Conservation (phyloP, 2,888 invertebrate species). For the Gnatocerus cornutus region DNA sequence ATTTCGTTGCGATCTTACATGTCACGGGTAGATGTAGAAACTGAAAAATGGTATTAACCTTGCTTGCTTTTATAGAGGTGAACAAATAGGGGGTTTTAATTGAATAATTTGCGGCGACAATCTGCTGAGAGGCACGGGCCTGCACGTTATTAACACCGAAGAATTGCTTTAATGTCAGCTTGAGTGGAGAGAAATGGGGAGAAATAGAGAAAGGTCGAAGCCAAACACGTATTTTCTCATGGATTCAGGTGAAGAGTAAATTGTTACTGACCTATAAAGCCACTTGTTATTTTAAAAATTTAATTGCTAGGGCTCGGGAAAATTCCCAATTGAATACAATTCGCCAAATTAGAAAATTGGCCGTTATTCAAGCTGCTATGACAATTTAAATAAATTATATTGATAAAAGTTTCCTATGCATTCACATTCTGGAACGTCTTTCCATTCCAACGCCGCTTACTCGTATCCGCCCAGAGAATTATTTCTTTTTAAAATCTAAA, state of each 20-base stretch:
- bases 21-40: conserved; percentile 9
- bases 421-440: conserved; percentile 50
- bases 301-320: conserved; percentile 32
- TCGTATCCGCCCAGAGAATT: too few relatives aligned
- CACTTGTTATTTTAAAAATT: conserved; percentile 28
- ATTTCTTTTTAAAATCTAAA: too few relatives aligned
- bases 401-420: conserved; percentile 49
- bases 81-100: conserved; percentile 28
- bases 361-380: conserved; percentile 46
- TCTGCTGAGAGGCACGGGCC: conserved; percentile 15
- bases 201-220: neutral
- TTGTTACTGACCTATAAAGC: conserved; percentile 34
- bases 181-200: neutral
- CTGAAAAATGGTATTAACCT: conserved; percentile 14
- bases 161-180: neutral
- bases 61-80: conserved; percentile 36
- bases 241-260: conserved; percentile 1
- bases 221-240: neutral
- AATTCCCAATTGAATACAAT: conserved; percentile 52
- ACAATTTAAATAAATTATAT: conserved; percentile 54
- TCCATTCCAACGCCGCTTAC: conserved; percentile 3
- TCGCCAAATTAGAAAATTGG: conserved; percentile 54
- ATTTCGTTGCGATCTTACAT: conserved; percentile 16
- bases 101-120: conserved; percentile 38
- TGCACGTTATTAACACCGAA: conserved; percentile 5